Evolutionary conservation across 2,888 invertebrate genomes (phyloP).

Genomic region (Diloba caeruleocephala): DNA sequence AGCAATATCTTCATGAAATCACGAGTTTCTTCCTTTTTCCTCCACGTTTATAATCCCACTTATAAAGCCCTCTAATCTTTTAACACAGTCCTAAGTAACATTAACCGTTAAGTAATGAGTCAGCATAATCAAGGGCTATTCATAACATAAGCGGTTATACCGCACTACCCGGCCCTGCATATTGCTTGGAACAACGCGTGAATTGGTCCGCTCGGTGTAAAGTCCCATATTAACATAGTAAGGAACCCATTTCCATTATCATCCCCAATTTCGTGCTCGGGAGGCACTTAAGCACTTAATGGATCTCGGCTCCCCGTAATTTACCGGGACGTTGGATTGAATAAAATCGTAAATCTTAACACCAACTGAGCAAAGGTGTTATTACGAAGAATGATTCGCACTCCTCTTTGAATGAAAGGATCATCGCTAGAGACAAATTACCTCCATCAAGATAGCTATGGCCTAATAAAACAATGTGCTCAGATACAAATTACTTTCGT

Average conservation of each 20-base stretch:
- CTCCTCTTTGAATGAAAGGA: slow-evolving; percentile 66
- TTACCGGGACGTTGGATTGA: slow-evolving; percentile 86
- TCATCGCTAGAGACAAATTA: slow-evolving; percentile 66
- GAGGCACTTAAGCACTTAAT: slow-evolving; percentile 88
- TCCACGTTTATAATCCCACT: slow-evolving; percentile 5
- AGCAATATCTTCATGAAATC: background rate
- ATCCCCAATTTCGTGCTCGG: slow-evolving; percentile 87
- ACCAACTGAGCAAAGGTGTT: slow-evolving; percentile 78
- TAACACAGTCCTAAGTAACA: slow-evolving; percentile 36
- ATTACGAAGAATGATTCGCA: slow-evolving; percentile 81
- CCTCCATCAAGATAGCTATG: slow-evolving; percentile 45
- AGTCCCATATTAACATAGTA: slow-evolving; percentile 85
- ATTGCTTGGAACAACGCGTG: slow-evolving; percentile 75
- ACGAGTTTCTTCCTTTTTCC: background rate
- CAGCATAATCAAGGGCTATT: slow-evolving; percentile 58
- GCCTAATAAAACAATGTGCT: slow-evolving; percentile 54
- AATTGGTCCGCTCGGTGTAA: slow-evolving; percentile 75
- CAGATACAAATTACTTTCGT: slow-evolving; percentile 39
- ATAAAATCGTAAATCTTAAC: slow-evolving; percentile 88
- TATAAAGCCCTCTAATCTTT: slow-evolving; percentile 35
- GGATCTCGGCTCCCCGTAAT: slow-evolving; percentile 86
- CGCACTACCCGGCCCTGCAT: slow-evolving; percentile 65
- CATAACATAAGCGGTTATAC: slow-evolving; percentile 63
- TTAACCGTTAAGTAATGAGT: slow-evolving; percentile 48
- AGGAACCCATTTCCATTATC: slow-evolving; percentile 87